Evolutionary conservation across 2,797 vertebrate species (phyloP).

Genomic region (Lepidocolaptes lacrymiger): DNA sequence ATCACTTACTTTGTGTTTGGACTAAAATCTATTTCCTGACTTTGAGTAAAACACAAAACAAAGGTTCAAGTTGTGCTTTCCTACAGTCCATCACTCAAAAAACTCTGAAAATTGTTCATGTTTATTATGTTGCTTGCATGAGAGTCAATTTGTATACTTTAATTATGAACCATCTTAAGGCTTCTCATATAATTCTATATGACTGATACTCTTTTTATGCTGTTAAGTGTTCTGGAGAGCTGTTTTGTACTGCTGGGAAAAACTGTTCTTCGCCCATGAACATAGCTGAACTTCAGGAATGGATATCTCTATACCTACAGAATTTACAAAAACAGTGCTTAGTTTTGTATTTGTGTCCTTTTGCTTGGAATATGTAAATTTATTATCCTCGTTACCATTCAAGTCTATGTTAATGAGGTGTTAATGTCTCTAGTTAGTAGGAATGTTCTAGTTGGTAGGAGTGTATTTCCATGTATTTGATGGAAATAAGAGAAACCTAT

Average conservation of each 20-base stretch:
- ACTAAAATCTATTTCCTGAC: background rate
- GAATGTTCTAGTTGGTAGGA: background rate
- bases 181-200: background rate
- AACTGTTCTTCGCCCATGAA: background rate
- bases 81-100: background rate
- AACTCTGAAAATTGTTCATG: background rate
- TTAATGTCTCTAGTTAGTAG: background rate
- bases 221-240: background rate
- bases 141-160: background rate
- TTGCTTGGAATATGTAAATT: slow-evolving; percentile 28
- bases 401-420: slow-evolving; percentile 13
- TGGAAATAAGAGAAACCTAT: background rate
- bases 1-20: background rate
- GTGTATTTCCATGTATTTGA: background rate
- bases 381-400: slow-evolving; percentile 4
- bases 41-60: background rate
- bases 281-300: background rate
- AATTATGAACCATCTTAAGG: background rate
- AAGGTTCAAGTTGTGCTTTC: background rate
- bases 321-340: background rate
- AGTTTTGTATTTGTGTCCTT: background rate
- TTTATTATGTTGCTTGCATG: background rate
- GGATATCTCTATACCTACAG: background rate
- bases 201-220: background rate
- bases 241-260: background rate